Conservation (phyloP, 2,797 vertebrate genomes). For the Eurystomus glaucurus region DNA sequence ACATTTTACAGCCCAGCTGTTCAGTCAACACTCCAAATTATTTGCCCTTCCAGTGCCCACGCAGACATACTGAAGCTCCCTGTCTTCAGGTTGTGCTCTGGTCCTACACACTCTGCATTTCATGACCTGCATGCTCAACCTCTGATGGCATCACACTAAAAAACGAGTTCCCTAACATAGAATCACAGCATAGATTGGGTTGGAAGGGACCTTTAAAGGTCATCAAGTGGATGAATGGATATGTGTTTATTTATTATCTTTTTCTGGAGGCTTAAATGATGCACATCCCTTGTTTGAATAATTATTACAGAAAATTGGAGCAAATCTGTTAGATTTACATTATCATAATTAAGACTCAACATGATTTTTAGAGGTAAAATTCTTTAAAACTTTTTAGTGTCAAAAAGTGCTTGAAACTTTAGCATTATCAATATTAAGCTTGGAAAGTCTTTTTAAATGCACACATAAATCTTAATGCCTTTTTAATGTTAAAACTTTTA, state of each 20-base stretch:
- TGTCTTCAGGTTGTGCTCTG: neutral
- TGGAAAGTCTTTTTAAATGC: neutral
- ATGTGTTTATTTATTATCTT: neutral
- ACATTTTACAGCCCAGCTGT: neutral
- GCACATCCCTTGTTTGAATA: neutral
- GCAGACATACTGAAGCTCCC: neutral
- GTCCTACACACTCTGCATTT: neutral
- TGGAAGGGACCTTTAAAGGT: neutral
- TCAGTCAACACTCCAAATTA: neutral
- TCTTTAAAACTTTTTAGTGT: neutral
- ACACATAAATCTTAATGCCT: neutral
- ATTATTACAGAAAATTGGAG: neutral
- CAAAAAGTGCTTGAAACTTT: neutral
- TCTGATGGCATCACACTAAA: neutral
- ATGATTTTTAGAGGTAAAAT: neutral
- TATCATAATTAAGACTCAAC: neutral
- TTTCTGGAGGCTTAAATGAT: neutral
- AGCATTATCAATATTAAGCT: neutral
- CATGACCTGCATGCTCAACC: neutral
- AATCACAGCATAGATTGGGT: neutral
- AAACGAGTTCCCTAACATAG: neutral
- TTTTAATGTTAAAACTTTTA: conserved; percentile 5
- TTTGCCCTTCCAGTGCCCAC: neutral
- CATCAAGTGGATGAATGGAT: neutral
- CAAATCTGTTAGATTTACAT: neutral